A percentile compares a stretch with the other conserved stretches of the same genome.
These are phyloP conservation scores for Hirtodrosophila histrioides DNA, from an alignment of 2,888 invertebrate species.

Conservation along the genomic window DNA sequence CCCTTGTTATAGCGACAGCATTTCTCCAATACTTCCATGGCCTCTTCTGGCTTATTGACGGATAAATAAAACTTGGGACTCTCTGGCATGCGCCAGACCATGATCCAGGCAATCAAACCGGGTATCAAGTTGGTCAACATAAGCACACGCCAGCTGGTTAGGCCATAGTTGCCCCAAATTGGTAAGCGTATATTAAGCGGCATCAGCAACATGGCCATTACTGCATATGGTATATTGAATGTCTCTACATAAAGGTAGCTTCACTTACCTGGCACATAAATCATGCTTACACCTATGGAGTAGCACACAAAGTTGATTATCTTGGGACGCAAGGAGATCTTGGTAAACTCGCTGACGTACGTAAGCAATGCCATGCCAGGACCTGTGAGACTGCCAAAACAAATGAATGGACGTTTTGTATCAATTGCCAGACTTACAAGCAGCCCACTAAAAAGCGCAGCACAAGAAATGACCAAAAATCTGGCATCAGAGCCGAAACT, in stretches of 20 bases:
- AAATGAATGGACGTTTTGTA: neutral
- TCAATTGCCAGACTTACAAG: conserved; percentile 30
- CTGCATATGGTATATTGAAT: conserved; percentile 8
- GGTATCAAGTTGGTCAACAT: conserved; percentile 29
- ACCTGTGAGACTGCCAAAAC: conserved; percentile 31
- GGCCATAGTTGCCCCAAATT: neutral
- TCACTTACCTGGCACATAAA: conserved; percentile 44
- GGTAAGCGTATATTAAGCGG: conserved; percentile 1
- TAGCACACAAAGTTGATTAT: conserved; percentile 24
- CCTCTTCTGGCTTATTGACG: conserved; percentile 10
- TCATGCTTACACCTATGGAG: conserved; percentile 29
- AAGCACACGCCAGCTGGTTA: conserved; percentile 37
- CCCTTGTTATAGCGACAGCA: conserved; percentile 41
- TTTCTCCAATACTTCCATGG: conserved; percentile 25
- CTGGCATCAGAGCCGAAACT: conserved; percentile 43
- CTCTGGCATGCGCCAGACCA: conserved; percentile 33
- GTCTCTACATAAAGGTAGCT: neutral
- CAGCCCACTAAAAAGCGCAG: conserved; percentile 31
- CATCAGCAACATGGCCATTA: conserved; percentile 13
- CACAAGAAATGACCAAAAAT: conserved; percentile 32
- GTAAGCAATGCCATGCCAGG: conserved; percentile 20
- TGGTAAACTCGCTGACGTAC: conserved; percentile 46
- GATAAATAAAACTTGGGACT: conserved; percentile 47
- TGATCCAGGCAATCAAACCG: conserved; percentile 24
- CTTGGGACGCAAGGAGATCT: conserved; percentile 16